phyloP scores from a whole-genome alignment of 2,797 vertebrate species.

The Tinamus major region DNA sequence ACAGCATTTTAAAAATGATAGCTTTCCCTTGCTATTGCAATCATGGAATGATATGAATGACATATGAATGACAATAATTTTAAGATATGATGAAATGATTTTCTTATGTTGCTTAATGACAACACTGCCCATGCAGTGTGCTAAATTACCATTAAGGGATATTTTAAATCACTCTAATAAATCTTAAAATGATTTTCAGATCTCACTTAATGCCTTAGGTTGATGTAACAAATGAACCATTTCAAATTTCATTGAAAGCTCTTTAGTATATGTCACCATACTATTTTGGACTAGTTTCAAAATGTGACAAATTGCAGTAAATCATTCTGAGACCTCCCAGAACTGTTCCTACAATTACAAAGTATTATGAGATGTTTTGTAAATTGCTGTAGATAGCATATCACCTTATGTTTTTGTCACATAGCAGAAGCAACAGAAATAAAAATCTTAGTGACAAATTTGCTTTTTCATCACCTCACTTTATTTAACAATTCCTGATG shows the following conservation, averaged over 20 bases:
- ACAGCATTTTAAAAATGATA: slow-evolving; percentile 48
- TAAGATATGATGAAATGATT: slow-evolving; percentile 64
- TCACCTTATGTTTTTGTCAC: slow-evolving; percentile 42
- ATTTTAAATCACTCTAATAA: slow-evolving; percentile 78
- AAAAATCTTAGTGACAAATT: slow-evolving; percentile 46
- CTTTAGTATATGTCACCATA: slow-evolving; percentile 76
- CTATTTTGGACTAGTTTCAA: slow-evolving; percentile 75
- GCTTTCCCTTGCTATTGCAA: slow-evolving; percentile 40
- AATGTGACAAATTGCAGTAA: slow-evolving; percentile 75
- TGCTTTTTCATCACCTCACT: slow-evolving; percentile 23
- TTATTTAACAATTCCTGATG: slow-evolving; percentile 23
- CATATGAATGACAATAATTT: slow-evolving; percentile 16
- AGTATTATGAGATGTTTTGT: slow-evolving; percentile 41
- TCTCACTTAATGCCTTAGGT: slow-evolving; percentile 76
- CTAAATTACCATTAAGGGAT: slow-evolving; percentile 72
- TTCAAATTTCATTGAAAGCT: slow-evolving; percentile 76
- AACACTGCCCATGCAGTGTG: slow-evolving; percentile 56
- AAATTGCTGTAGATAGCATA: slow-evolving; percentile 54
- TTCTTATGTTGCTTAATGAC: slow-evolving; percentile 69
- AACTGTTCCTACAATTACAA: slow-evolving; percentile 31
- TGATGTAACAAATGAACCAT: slow-evolving; percentile 80
- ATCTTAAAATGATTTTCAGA: slow-evolving; percentile 78
- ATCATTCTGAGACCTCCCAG: slow-evolving; percentile 53
- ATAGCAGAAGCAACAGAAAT: slow-evolving; percentile 54
- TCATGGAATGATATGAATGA: slow-evolving; percentile 32